Evolutionary conservation across 2,888 invertebrate genomes (phyloP), one percentile per base, ranked within the genome.

Genomic region (Nezara viridula): DNA sequence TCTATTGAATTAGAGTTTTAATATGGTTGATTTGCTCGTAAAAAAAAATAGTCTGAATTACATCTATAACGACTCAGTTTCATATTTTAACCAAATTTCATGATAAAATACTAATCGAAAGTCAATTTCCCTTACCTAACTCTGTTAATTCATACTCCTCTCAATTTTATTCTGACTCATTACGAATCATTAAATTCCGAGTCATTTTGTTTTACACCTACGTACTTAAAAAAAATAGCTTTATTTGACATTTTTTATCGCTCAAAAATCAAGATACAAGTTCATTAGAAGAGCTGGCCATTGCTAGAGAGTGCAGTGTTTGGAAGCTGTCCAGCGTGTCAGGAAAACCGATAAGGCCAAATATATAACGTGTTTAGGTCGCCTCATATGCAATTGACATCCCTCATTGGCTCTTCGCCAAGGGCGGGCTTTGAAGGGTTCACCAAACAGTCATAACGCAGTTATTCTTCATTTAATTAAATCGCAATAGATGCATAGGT

Each of bases 341-440:
- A 7, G 55, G 40, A 86, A 86, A 86, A 60, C 86, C 86, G 86
- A 86, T 86, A 52, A 55, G 40, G 40, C 37, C 52, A 86, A 86
- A 86, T 60, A 60, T 52, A 86, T 55, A 44, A 86, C 49, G 47
- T 85, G 47, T 85, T 85, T 47, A 49, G 44, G 49, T 37, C 49
- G 49, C 44, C 44, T 49, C 47, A 85, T 47, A 49, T 27, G 85
- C 47, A 85, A 49, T 85, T 47, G 85, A 86, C 86, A 86, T 37
- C 52, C 50, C 50, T 52, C 86, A 32, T 86, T 85, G 44, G 49
- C 47, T 4, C n/a, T 0, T 1, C 0, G 24, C 49, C 85, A 85
- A 21, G 37, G 14, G 66, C 27, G 21, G 32, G 32, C 66, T 16
- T 73, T 73, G 19, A 37, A 73, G 32, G 66, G 27, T 37, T 2